Conservation (phyloP, 2,888 invertebrate genomes). For the Trimorus sp. region DNA sequence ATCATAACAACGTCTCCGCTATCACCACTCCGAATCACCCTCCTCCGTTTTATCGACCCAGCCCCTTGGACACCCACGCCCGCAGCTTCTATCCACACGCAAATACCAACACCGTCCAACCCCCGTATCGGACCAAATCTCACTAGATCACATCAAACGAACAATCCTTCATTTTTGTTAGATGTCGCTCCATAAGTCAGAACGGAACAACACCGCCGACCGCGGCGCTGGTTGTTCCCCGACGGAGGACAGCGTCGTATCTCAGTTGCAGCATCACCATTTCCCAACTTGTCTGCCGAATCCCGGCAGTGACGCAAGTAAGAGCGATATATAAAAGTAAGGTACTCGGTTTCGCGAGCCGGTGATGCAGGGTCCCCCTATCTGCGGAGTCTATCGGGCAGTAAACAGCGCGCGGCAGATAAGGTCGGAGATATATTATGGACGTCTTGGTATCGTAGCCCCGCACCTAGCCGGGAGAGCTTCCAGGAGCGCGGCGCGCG, state of each 20-base stretch:
- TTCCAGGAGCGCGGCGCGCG: constrained; percentile 60
- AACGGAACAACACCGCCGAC: constrained; percentile 44
- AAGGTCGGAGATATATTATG: constrained; percentile 81
- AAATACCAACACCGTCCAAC: too few species aligned
- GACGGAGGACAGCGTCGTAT: constrained; percentile 68
- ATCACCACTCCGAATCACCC: constrained; percentile 1
- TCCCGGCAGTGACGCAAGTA: constrained; percentile 76
- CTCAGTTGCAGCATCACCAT: constrained; percentile 75
- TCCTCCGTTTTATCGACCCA: neutral
- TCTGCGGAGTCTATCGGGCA: constrained; percentile 81
- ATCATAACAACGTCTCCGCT: constrained; percentile 14
- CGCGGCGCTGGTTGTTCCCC: constrained; percentile 28
- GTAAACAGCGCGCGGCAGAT: constrained; percentile 81
- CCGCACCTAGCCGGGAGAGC: constrained; percentile 54
- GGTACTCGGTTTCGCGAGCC: constrained; percentile 76
- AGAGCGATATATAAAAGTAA: constrained; percentile 79
- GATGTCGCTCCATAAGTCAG: constrained; percentile 48
- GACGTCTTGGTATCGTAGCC: constrained; percentile 72
- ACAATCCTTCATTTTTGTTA: constrained; percentile 40
- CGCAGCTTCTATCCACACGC: too few species aligned
- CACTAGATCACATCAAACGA: constrained; percentile 31
- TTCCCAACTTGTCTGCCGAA: constrained; percentile 79
- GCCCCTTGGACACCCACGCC: neutral
- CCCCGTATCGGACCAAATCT: neutral
- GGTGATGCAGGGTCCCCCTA: constrained; percentile 78